A percentile compares a stretch with the other conserved stretches of the same genome.
phyloP scores from a whole-genome alignment of 2,888 invertebrate genomes.

The Cerastis leucographa region DNA sequence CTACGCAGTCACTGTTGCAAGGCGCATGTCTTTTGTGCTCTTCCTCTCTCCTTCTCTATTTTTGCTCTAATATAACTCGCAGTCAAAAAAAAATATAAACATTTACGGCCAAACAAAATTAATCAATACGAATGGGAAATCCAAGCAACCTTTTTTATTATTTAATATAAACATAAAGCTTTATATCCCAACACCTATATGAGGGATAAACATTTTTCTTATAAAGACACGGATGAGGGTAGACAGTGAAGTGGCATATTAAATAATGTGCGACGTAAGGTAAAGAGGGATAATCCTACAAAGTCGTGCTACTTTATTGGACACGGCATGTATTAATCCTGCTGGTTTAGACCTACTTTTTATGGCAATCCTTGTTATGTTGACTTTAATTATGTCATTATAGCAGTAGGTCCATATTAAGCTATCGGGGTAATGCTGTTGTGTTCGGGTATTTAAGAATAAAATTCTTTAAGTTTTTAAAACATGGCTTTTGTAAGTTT shows the following conservation, averaged over 20 bases:
- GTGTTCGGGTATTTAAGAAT: slow-evolving; percentile 6
- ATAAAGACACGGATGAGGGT: slow-evolving; percentile 81
- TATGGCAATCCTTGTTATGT: slow-evolving; percentile 50
- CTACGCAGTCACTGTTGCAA: neutral
- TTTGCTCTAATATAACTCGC: neutral
- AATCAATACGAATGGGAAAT: slow-evolving; percentile 33
- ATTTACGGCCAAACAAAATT: neutral
- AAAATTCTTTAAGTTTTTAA: slow-evolving; percentile 16
- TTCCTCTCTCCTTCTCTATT: too few relatives aligned
- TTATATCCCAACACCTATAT: slow-evolving; percentile 51
- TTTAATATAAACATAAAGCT: slow-evolving; percentile 33
- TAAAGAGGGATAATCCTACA: slow-evolving; percentile 87
- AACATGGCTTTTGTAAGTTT: neutral
- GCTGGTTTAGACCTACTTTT: slow-evolving; percentile 60
- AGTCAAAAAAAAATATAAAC: neutral
- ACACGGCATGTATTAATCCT: slow-evolving; percentile 74
- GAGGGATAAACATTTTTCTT: slow-evolving; percentile 66
- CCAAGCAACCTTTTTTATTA: slow-evolving; percentile 31
- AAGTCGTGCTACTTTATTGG: slow-evolving; percentile 83
- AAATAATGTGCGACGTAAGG: slow-evolving; percentile 85
- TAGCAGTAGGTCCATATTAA: slow-evolving; percentile 25
- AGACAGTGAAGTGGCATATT: slow-evolving; percentile 85
- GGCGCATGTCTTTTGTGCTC: too few relatives aligned
- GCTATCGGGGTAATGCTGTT: slow-evolving; percentile 24
- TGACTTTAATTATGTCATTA: slow-evolving; percentile 50